Evolutionary conservation across 2,797 vertebrate species (phyloP).

Genomic region (Coilia nasus): DNA sequence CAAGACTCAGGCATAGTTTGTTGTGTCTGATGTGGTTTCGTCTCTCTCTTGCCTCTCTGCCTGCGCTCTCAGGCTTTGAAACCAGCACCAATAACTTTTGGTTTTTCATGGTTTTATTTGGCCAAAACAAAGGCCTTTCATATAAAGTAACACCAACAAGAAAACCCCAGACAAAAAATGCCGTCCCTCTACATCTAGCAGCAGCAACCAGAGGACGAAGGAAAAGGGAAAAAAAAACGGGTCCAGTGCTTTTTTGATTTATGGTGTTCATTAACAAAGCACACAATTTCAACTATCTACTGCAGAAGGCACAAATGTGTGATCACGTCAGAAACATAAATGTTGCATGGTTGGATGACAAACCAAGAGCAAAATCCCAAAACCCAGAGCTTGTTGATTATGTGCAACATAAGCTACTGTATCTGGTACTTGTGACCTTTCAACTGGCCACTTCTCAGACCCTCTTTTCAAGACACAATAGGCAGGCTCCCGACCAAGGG

Average conservation of each 20-base stretch:
- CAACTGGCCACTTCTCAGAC: neutral
- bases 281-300: neutral
- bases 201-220: neutral
- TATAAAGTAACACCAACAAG: constrained; percentile 57
- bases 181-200: constrained; percentile 13
- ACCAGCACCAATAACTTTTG: constrained; percentile 56
- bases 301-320: neutral
- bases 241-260: neutral
- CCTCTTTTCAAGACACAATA: neutral
- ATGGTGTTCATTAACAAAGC: neutral
- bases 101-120: constrained; percentile 59
- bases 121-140: constrained; percentile 52
- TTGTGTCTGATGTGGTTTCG: constrained; percentile 71
- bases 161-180: constrained; percentile 10
- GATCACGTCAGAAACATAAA: neutral
- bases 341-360: neutral
- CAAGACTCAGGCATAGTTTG: constrained; percentile 69
- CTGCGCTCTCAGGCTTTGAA: constrained; percentile 54
- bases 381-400: neutral
- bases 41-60: constrained; percentile 54
- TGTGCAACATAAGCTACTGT: neutral
- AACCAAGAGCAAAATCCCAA: neutral
- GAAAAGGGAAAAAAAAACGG: neutral
- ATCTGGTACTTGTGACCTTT: neutral
- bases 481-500: neutral